Evolutionary conservation across 1,140 invertebrate species (phyloP), one percentile per base, ranked within the genome.

Genomic region (Homarus americanus): DNA sequence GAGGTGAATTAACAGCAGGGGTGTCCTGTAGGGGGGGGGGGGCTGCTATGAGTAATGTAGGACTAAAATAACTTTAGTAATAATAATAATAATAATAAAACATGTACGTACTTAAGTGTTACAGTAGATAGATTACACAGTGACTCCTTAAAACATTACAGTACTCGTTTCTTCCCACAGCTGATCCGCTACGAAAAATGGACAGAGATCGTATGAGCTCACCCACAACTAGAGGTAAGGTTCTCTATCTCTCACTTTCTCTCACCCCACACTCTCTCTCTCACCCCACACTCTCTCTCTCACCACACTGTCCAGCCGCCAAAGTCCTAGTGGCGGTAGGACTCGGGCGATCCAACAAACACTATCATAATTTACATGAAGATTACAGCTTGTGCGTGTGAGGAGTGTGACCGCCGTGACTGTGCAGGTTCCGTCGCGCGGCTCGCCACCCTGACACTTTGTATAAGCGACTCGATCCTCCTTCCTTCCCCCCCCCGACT

Each of bases 121-220:
- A n/a, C n/a, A n/a, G n/a, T n/a, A n/a, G n/a, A n/a, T n/a, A n/a
- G n/a, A n/a, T n/a, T n/a, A n/a, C n/a, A n/a, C n/a, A n/a, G n/a
- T n/a, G n/a, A n/a, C n/a, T n/a, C n/a, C n/a, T n/a, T n/a, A n/a
- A n/a, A n/a, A n/a, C n/a, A n/a, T n/a, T n/a, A n/a, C n/a, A n/a
- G n/a, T n/a, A n/a, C n/a, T n/a, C n/a, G n/a, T 76, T 76, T 5
- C 36, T 20, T 40, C 34, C 69, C 15, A 58, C 85, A 87, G 85
- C 73, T 87, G 85, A 87, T 58, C 85, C 85, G 75, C 85, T 87
- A 63, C 49, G 75, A 63, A 87, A 87, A 72, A 87, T 87, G 75
- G 85, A 87, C n/a, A 49, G 85, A 32, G 85, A 87, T 9, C 49
- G 85, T 17, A 87, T 87, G 38, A 66, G 34, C 5, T 87, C 85